Conservation (phyloP, 2,888 invertebrate species). For the Trissoscelio sp. region DNA sequence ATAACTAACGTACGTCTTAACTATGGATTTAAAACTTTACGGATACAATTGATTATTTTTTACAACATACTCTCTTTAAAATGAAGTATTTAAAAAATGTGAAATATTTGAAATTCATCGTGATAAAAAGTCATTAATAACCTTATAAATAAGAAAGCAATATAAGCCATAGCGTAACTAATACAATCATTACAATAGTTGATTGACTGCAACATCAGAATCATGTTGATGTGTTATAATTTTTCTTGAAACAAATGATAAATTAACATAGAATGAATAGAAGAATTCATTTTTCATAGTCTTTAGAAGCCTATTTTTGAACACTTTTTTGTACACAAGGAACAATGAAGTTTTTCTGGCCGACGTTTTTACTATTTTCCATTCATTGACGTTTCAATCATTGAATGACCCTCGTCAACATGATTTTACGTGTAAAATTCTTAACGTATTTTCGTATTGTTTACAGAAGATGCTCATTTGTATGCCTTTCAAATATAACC, state of each 20-base stretch:
- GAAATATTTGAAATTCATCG: neutral
- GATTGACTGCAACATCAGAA: neutral
- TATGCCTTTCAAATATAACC: slow-evolving; percentile 1
- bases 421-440: slow-evolving; percentile 3
- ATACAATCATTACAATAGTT: neutral
- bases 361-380: slow-evolving; percentile 9
- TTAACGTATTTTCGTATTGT: slow-evolving; percentile 17
- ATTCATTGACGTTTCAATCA: slow-evolving; percentile 34
- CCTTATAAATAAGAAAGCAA: neutral
- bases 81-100: neutral
- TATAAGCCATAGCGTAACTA: neutral
- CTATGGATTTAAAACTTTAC: too few relatives aligned
- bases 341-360: slow-evolving; percentile 3
- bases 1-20: too few relatives aligned
- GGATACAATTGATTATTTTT: too few relatives aligned
- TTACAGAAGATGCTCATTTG: slow-evolving; percentile 16
- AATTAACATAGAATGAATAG: slow-evolving; percentile 19
- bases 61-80: too few relatives aligned
- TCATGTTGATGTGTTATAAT: slow-evolving; percentile 4
- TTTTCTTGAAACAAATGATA: slow-evolving; percentile 40
- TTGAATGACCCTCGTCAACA: slow-evolving; percentile 30
- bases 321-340: neutral
- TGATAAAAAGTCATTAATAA: neutral
- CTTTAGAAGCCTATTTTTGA: neutral
- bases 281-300: slow-evolving; percentile 15